A percentile compares a stretch with the other conserved stretches of the same genome.
Evolutionary conservation across 1,140 invertebrate genomes (phyloP).

Genomic region (Globodera rostochiensis): DNA sequence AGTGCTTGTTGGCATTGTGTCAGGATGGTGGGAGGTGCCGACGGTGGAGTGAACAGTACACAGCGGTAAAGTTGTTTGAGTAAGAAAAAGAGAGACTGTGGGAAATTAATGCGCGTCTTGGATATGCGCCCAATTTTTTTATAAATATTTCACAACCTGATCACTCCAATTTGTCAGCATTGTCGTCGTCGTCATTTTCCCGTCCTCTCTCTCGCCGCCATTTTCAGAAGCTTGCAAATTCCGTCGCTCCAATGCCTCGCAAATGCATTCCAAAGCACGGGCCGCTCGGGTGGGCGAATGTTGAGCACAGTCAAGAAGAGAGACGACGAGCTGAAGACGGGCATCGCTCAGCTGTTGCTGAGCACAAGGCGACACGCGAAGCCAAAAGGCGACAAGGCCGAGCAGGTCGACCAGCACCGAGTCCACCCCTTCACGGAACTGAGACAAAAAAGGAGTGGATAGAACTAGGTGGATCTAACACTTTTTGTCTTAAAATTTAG

Average conservation of each 20-base stretch:
- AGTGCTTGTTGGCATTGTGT: slow-evolving; percentile 34
- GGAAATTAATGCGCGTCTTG: neutral
- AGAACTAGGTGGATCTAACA: neutral
- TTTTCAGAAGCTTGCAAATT: slow-evolving; percentile 16
- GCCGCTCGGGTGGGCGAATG: neutral
- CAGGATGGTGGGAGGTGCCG: slow-evolving; percentile 31
- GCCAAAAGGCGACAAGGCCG: slow-evolving; percentile 47
- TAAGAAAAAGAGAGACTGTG: slow-evolving; percentile 47
- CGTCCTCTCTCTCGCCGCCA: slow-evolving; percentile 8
- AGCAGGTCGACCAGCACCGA: slow-evolving; percentile 49
- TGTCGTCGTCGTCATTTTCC: neutral
- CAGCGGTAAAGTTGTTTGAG: slow-evolving; percentile 49
- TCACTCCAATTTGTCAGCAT: neutral
- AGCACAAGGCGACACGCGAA: slow-evolving; percentile 27
- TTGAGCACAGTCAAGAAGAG: slow-evolving; percentile 18
- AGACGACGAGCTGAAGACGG: slow-evolving; percentile 3
- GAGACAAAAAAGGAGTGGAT: slow-evolving; percentile 19
- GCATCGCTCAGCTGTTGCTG: slow-evolving; percentile 10
- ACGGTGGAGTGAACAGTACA: slow-evolving; percentile 36
- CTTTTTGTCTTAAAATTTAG: too few species aligned
- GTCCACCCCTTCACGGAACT: slow-evolving; percentile 48
- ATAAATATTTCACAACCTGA: neutral
- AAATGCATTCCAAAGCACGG: slow-evolving; percentile 40
- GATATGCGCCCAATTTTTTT: neutral
- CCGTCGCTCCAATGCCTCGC: slow-evolving; percentile 36